phyloP scores from a whole-genome alignment of 2,888 invertebrate species.

The Thumatha senex region DNA sequence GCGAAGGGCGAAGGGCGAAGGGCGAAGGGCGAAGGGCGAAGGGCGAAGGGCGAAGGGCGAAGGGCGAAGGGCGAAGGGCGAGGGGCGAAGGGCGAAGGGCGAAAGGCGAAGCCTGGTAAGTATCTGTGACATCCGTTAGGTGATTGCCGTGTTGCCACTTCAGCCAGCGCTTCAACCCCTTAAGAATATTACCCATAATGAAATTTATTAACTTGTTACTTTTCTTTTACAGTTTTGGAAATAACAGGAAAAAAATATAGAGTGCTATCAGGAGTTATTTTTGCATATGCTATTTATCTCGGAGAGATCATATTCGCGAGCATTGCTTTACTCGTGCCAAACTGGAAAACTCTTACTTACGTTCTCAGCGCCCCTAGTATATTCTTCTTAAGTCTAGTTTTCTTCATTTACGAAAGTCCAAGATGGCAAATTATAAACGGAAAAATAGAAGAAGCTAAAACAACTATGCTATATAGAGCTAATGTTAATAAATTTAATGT shows the following conservation, averaged over 20 bases:
- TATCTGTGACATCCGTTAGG: too few relatives aligned
- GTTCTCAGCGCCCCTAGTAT: constrained; percentile 63
- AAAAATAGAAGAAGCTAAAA: constrained; percentile 54
- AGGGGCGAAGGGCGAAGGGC: too few relatives aligned
- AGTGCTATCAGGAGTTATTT: constrained; percentile 59
- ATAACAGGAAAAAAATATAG: constrained; percentile 58
- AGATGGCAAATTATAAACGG: constrained; percentile 68
- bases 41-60: too few relatives aligned
- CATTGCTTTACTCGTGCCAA: constrained; percentile 59
- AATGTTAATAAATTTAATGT: constrained; percentile 57
- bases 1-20: too few relatives aligned
- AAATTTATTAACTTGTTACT: not conserved
- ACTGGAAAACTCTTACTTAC: constrained; percentile 62
- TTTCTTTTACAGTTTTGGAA: constrained; percentile 60
- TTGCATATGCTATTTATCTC: constrained; percentile 59
- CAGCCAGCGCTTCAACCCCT: too few relatives aligned
- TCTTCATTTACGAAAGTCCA: constrained; percentile 61
- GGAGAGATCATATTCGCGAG: constrained; percentile 63
- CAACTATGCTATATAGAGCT: constrained; percentile 48
- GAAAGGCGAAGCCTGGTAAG: too few relatives aligned
- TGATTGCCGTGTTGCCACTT: too few relatives aligned
- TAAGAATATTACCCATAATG: too few relatives aligned
- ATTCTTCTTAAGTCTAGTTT: constrained; percentile 51
- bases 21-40: too few relatives aligned
- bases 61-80: too few relatives aligned